Percentiles rank a stretch among this genome's conserved stretches.
These are phyloP conservation scores for Nerophis ophidion DNA, from an alignment of 2,113 vertebrate genomes.

Conservation along the genomic window DNA sequence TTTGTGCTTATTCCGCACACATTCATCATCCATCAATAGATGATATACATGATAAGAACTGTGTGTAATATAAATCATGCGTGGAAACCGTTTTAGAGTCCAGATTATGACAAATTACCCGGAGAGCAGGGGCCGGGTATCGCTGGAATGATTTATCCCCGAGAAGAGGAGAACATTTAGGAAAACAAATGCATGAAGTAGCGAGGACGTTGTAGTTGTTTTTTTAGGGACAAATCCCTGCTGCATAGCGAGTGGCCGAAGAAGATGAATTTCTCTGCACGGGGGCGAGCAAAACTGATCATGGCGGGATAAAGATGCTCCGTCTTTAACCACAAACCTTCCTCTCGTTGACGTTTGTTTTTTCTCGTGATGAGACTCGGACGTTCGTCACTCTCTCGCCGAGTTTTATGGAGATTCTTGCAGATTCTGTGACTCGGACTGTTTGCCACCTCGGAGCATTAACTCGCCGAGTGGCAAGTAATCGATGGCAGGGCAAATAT, in stretches of 20 bases:
- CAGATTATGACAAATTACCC: neutral
- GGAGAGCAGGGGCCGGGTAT: neutral
- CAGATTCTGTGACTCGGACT: slow-evolving; percentile 21
- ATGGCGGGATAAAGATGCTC: slow-evolving; percentile 8
- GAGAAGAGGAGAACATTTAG: neutral
- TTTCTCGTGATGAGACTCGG: slow-evolving; percentile 40
- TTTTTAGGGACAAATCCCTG: neutral
- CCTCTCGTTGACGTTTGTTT: slow-evolving; percentile 12
- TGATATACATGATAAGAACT: slow-evolving; percentile 12
- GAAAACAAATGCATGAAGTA: neutral
- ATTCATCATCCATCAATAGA: neutral
- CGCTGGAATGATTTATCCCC: slow-evolving; percentile 1
- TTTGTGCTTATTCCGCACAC: too few relatives aligned
- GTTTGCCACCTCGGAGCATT: slow-evolving; percentile 15
- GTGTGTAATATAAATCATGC: neutral
- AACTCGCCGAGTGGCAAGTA: slow-evolving; percentile 18
- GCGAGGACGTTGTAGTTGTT: neutral
- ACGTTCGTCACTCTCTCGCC: slow-evolving; percentile 40
- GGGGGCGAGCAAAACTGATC: slow-evolving; percentile 4
- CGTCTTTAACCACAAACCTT: slow-evolving; percentile 37
- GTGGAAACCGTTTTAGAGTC: neutral
- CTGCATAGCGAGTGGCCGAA: slow-evolving; percentile 11
- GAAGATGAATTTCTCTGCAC: slow-evolving; percentile 12
- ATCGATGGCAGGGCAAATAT: slow-evolving; percentile 7
- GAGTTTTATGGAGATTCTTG: slow-evolving; percentile 43